Conservation (phyloP, 2,888 invertebrate genomes). For the Hylaea fasciaria region DNA sequence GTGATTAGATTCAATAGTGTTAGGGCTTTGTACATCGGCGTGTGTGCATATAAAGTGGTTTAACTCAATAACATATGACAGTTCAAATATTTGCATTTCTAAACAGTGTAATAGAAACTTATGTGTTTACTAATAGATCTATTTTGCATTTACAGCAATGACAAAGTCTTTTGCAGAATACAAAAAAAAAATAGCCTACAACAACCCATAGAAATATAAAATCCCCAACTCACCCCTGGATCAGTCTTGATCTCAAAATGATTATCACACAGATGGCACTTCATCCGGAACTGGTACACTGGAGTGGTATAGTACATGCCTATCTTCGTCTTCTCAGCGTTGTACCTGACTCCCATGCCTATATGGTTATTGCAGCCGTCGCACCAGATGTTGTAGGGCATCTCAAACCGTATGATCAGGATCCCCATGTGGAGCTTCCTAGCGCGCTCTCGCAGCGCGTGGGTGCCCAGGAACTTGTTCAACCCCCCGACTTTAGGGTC, state of each 20-base stretch:
- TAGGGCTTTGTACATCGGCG: no score
- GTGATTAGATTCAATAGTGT: no score
- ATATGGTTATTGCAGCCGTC: conserved; percentile 99
- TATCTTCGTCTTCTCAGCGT: conserved; percentile 95
- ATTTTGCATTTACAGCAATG: neutral
- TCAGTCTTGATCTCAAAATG: conserved; percentile 99
- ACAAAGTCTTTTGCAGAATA: no score
- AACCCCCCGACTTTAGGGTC: conserved; percentile 97
- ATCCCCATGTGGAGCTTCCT: conserved; percentile 98
- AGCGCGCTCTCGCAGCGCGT: conserved; percentile 98
- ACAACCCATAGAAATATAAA: neutral
- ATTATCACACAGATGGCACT: conserved; percentile 98
- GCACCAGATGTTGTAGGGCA: conserved; percentile 99
- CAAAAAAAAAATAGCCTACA: no score
- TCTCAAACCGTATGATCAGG: conserved; percentile 98
- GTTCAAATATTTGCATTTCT: no score
- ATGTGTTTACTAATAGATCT: no score
- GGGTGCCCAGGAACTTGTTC: conserved; percentile 97
- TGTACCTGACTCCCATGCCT: conserved; percentile 99
- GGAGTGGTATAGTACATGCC: conserved; percentile 99
- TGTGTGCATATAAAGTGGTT: no score
- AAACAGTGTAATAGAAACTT: no score
- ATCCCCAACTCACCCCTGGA: conserved; percentile 90
- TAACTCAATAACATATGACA: no score
- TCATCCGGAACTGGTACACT: conserved; percentile 99